Evolutionary conservation across 2,113 vertebrate genomes (phyloP), one percentile per base, ranked within the genome.

Genomic region (Callionymus lyra): DNA sequence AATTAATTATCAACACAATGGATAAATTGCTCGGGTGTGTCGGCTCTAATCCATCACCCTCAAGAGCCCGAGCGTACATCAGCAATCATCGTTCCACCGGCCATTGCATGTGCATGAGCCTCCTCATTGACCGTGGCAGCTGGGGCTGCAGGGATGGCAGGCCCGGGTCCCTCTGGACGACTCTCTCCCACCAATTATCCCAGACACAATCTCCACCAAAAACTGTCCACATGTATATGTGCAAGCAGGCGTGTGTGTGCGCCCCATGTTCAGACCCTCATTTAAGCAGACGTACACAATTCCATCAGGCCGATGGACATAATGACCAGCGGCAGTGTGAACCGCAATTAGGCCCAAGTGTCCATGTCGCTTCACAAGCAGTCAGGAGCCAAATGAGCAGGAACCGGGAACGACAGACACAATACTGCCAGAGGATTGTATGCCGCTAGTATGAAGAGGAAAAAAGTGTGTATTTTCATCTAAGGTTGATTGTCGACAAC

Each of bases 121-220:
- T 65, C 10, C 36, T 77, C 70, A 77, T 73, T 69, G 65, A 55
- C 42, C 34, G 44, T 63, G 53, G 72, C 74, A 77, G 63, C 41
- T 37, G 16, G 38, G 53, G 62, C 66, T 48, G 70, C 27, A 18
- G 70, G 68, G 70, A 72, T 47, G 48, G 51, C 64, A 34, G 50
- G 39, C 16, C 6, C n/a, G n/a, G n/a, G 56, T 70, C 50, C 64
- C 38, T 3, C 51, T 64, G 55, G 50, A 69, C 53, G 53, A n/a
- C n/a, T n/a, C 67, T 64, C 64, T 59, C 67, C 44, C 46, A 54
- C 59, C 68, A 72, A 75, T 70, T 72, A 77, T 68, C 58, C 50
- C 36, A 38, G 50, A 68, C 35, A 58, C 55, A 65, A 59, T n/a
- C 37, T 32, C n/a, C 43, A 64, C 56, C 41, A 50, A 36, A 53